Conservation (phyloP, 2,888 invertebrate species). For the Drosophila neonasuta region DNA sequence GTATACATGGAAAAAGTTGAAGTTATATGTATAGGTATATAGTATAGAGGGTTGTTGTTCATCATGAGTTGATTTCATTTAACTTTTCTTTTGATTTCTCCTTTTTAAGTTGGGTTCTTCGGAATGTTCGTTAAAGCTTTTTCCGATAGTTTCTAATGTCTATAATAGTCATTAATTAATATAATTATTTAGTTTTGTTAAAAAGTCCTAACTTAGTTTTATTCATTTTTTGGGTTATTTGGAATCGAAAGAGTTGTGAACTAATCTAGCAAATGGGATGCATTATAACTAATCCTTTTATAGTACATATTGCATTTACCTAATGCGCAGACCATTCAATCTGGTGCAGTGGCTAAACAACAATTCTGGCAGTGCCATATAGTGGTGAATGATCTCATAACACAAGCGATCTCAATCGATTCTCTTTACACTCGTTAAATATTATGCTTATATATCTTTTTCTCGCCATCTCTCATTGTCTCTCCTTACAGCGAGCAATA, state of each 20-base stretch:
- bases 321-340: constrained; percentile 38
- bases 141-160: constrained; percentile 29
- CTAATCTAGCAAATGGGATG: constrained; percentile 38
- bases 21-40: neutral
- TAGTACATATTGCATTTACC: constrained; percentile 51
- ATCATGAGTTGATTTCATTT: constrained; percentile 13
- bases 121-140: constrained; percentile 61
- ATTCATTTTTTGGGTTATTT: neutral
- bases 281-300: constrained; percentile 30
- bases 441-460: neutral
- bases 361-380: constrained; percentile 66
- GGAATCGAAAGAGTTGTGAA: constrained; percentile 31
- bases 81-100: constrained; percentile 16
- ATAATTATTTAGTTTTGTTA: constrained; percentile 14
- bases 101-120: constrained; percentile 28
- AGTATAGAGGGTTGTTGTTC: constrained; percentile 14
- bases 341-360: constrained; percentile 36
- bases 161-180: constrained; percentile 9
- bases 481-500: constrained; percentile 60
- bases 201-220: constrained; percentile 28
- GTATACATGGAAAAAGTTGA: constrained; percentile 27
- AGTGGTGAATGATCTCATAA: constrained; percentile 28
- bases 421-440: neutral
- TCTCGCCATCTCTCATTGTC: constrained; percentile 19
- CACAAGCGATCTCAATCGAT: neutral